Evolutionary conservation across 23 tunicate genomes (phyloP), one percentile per base, ranked within the genome.

Genomic region (Clavelina lepadiformis): DNA sequence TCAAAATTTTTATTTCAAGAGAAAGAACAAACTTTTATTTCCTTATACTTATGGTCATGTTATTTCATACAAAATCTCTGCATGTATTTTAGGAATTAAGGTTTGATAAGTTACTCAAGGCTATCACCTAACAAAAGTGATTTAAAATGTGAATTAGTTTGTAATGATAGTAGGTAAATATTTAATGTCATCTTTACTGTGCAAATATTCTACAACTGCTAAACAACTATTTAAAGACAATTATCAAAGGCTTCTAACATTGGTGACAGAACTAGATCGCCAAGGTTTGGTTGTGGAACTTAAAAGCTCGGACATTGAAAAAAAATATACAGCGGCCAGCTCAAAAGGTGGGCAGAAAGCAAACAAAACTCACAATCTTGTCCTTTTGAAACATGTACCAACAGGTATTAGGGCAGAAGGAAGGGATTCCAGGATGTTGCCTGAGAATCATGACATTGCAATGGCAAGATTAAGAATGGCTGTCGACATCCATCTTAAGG

Each of bases 261-360:
- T 72, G 2, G 47, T 72, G 2, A 38, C 57, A 6, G 7, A 72
- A n/a, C 27, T 57, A 7, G 77, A 72, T 22, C 57, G 53, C 22
- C 32, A 72, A 38, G 67, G 67, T 27, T 32, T 34, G 21, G 77
- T 72, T 35, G 55, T 72, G 5, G 26, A 35, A 8, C 30, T 74
- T 37, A 33, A 63, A 29, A 65, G 56, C 54, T 27, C 38, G 3
- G 68, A 76, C 35, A 25, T 76, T 24, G 24, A 46, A 46, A 57
- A 35, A 46, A 66, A 46, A 18, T 66, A 66, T 59, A 37, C 28
- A 5, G 71, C 87, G 44, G 87, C 78, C 1, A 24, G 72, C 21
- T 38, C 87, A 2, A 66, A 67, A 63, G 87, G 87, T 41, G 87
- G 87, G 7, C 87, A 80, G 41, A 80, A 80, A 63, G 87, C 87